Evolutionary conservation across 2,888 invertebrate genomes (phyloP).

Genomic region (Plutella xylostella): DNA sequence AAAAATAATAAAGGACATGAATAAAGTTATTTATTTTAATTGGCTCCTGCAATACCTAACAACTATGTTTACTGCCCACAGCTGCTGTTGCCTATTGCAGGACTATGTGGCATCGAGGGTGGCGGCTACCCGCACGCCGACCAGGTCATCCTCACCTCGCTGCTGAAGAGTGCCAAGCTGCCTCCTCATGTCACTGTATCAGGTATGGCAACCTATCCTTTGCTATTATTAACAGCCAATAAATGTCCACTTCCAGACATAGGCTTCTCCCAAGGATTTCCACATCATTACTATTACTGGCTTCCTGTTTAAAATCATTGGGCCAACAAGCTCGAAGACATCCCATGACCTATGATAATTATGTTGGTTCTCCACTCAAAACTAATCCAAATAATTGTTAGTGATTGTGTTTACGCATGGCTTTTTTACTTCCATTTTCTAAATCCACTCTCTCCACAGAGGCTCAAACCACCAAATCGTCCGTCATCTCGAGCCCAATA

Average conservation of each 20-base stretch:
- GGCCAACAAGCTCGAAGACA: too few relatives aligned
- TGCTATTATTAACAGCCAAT: not conserved
- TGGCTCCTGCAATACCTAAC: too few relatives aligned
- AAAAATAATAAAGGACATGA: too few relatives aligned
- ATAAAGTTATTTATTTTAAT: too few relatives aligned
- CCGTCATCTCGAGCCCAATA: slow-evolving; percentile 51
- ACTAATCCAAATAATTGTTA: not conserved
- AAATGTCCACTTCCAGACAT: not conserved
- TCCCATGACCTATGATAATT: not conserved
- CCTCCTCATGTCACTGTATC: slow-evolving; percentile 64
- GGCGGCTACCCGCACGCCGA: slow-evolving; percentile 81
- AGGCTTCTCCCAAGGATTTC: too few relatives aligned
- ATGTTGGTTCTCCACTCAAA: not conserved
- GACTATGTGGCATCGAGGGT: slow-evolving; percentile 75
- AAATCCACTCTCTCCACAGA: too few relatives aligned
- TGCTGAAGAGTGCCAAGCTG: slow-evolving; percentile 80
- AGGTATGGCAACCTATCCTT: slow-evolving; percentile 29
- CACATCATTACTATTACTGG: too few relatives aligned
- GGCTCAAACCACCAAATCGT: slow-evolving; percentile 46
- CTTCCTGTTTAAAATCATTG: too few relatives aligned
- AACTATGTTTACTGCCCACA: too few relatives aligned
- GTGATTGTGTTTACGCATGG: too few relatives aligned
- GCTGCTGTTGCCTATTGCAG: slow-evolving; percentile 77
- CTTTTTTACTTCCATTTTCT: too few relatives aligned
- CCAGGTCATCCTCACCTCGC: slow-evolving; percentile 79